Percentiles rank a stretch among this genome's conserved stretches.
phyloP scores from a whole-genome alignment of 2,888 invertebrate species.

The Hemistola chrysoprasaria region DNA sequence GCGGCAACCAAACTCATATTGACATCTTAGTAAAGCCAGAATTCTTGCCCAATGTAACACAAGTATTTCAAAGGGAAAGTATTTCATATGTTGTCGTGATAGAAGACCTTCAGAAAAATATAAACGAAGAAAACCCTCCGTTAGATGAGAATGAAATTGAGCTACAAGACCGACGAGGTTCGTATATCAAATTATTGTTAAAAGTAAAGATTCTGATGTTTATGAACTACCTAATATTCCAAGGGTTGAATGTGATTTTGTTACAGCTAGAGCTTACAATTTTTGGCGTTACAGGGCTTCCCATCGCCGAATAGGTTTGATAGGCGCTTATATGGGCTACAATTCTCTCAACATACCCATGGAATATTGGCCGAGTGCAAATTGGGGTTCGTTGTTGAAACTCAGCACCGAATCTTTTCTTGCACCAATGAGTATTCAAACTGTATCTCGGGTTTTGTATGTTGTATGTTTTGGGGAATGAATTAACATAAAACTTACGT shows the following conservation, averaged over 20 bases:
- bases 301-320: slow-evolving; percentile 62
- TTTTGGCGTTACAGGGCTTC: slow-evolving; percentile 82
- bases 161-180: slow-evolving; percentile 87
- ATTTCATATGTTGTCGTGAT: slow-evolving; percentile 88
- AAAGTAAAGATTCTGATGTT: background rate
- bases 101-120: slow-evolving; percentile 89
- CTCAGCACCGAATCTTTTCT: slow-evolving; percentile 51
- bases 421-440: slow-evolving; percentile 40
- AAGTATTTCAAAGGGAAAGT: slow-evolving; percentile 83
- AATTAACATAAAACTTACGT: slow-evolving; percentile 29
- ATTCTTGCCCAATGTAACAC: slow-evolving; percentile 84
- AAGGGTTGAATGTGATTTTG: slow-evolving; percentile 66
- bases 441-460: slow-evolving; percentile 21
- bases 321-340: slow-evolving; percentile 77
- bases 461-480: slow-evolving; percentile 21
- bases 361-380: slow-evolving; percentile 83
- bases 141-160: slow-evolving; percentile 85
- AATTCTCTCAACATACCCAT: slow-evolving; percentile 79
- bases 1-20: slow-evolving; percentile 82
- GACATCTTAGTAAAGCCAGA: slow-evolving; percentile 88
- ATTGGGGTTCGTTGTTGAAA: slow-evolving; percentile 83
- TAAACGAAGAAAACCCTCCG: slow-evolving; percentile 90
- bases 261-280: slow-evolving; percentile 81
- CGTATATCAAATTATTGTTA: slow-evolving; percentile 31
- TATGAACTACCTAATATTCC: slow-evolving; percentile 57